Evolutionary conservation across 2,797 vertebrate genomes (phyloP).

Genomic region (Scolopax bukidnonensis): DNA sequence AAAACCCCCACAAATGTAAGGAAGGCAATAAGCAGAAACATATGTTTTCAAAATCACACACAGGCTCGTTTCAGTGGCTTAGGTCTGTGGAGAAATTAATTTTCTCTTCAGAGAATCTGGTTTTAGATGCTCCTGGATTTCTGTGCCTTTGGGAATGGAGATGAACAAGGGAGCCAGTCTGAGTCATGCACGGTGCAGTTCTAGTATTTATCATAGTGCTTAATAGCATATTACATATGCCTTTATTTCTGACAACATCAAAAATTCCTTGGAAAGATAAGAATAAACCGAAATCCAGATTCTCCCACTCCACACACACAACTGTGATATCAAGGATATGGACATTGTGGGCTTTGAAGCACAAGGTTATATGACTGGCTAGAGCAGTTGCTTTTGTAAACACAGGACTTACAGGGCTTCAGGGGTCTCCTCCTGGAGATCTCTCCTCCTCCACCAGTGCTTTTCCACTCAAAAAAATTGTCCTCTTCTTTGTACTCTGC

Average conservation of each 20-base stretch:
- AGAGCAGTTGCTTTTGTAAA: neutral
- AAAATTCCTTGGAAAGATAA: neutral
- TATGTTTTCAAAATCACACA: neutral
- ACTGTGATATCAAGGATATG: neutral
- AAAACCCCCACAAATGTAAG: neutral
- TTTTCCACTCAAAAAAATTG: neutral
- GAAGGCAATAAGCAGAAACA: neutral
- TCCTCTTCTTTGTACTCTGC: neutral
- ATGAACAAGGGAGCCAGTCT: neutral
- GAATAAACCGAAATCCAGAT: neutral
- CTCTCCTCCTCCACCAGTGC: neutral
- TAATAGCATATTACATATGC: neutral
- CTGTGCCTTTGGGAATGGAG: neutral
- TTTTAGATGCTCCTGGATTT: neutral
- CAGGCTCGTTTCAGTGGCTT: neutral
- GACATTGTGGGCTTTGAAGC: neutral
- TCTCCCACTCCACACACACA: neutral
- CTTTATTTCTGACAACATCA: neutral
- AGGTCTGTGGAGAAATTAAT: neutral
- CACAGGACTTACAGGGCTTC: neutral
- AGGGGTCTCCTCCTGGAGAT: neutral
- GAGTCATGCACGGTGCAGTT: neutral
- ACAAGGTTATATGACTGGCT: neutral
- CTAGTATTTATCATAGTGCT: neutral
- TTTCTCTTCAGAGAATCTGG: neutral